Conservation (phyloP, 1,140 invertebrate species). For the Nymphalis io region DNA sequence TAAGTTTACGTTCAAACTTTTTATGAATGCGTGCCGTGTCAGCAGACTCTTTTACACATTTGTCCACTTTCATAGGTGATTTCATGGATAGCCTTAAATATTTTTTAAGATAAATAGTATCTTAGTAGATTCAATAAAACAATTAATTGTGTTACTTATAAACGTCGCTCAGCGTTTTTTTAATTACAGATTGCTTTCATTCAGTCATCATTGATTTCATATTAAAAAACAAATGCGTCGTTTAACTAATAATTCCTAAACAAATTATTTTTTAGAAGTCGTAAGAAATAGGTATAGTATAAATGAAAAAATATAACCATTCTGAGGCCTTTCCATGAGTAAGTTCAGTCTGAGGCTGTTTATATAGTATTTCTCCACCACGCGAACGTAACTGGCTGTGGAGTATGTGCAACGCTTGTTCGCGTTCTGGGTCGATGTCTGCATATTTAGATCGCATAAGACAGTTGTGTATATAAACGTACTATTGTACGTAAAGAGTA, state of each 20-base stretch:
- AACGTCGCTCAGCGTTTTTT: too few relatives aligned
- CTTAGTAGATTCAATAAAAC: too few relatives aligned
- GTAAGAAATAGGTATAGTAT: neutral
- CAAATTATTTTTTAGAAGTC: too few relatives aligned
- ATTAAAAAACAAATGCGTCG: too few relatives aligned
- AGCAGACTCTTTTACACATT: constrained; percentile 58
- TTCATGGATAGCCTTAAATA: constrained; percentile 46
- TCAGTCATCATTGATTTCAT: too few relatives aligned
- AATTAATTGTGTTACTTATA: too few relatives aligned
- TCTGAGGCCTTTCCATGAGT: constrained; percentile 54
- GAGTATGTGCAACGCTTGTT: constrained; percentile 49
- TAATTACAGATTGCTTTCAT: too few relatives aligned
- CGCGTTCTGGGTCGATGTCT: constrained; percentile 51
- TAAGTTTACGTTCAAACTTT: constrained; percentile 67
- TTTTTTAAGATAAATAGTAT: neutral
- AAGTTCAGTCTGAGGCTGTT: constrained; percentile 55
- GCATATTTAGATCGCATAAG: neutral
- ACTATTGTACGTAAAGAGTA: neutral
- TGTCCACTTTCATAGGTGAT: constrained; percentile 54
- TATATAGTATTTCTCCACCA: constrained; percentile 55
- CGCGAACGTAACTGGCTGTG: constrained; percentile 46
- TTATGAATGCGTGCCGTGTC: constrained; percentile 62
- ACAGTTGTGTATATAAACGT: neutral
- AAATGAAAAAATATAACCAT: constrained; percentile 42
- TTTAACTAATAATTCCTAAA: too few relatives aligned